These are phyloP conservation scores for Lacerta bilineata DNA, from an alignment of 2,797 vertebrate species.

Conservation along the genomic window DNA sequence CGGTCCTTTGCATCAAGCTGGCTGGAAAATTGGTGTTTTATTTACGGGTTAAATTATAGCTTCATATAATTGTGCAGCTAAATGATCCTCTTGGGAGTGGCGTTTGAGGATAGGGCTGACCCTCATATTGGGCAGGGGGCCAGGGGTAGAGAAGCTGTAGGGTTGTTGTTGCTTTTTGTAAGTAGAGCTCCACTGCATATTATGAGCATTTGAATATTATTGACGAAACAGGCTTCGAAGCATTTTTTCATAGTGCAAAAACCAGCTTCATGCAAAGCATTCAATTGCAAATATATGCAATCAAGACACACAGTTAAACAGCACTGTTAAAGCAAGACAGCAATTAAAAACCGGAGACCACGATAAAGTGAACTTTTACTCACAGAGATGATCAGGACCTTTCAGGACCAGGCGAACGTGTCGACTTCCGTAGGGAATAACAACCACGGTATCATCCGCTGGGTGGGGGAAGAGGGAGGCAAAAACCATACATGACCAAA, in stretches of 20 bases:
- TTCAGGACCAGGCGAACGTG: constrained; percentile 93
- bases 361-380: constrained; percentile 80
- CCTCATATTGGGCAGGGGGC: background rate
- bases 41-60: constrained; percentile 25
- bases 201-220: constrained; percentile 25
- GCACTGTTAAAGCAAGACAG: no score
- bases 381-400: constrained; percentile 97
- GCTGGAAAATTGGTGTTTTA: constrained; percentile 52
- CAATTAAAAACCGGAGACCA: constrained; percentile 12
- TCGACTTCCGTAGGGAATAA: constrained; percentile 92
- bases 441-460: constrained; percentile 93
- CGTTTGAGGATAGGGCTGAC: constrained; percentile 30
- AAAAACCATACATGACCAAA: constrained; percentile 58
- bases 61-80: background rate
- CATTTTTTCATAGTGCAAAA: no score
- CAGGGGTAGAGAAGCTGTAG: constrained; percentile 42
- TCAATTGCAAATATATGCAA: background rate
- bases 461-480: background rate
- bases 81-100: background rate
- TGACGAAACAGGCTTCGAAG: no score
- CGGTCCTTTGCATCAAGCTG: constrained; percentile 49
- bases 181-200: constrained; percentile 16
- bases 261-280: no score
- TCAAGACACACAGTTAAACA: no score
- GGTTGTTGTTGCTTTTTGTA: background rate